A percentile compares a stretch with the other conserved stretches of the same genome.
Conservation (phyloP, 2,797 vertebrate species). For the Sebastiscus albofasciatus region DNA sequence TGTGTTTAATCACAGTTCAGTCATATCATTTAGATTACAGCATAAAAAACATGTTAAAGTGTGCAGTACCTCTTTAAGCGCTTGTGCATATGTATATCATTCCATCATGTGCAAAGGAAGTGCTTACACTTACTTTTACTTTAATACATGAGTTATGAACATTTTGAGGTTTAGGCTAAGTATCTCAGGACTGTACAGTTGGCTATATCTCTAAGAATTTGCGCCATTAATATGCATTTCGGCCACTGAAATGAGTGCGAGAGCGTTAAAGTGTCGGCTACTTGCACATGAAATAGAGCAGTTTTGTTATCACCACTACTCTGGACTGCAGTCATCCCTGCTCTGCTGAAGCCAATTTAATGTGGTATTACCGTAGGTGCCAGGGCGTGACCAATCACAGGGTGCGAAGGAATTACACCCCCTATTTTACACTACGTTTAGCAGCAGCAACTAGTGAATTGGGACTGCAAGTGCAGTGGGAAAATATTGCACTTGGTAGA, state of each 20-base stretch:
- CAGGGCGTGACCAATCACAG: constrained; percentile 17
- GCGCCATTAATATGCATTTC: background rate
- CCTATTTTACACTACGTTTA: constrained; percentile 24
- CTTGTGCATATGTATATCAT: no score
- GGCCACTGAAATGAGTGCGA: background rate
- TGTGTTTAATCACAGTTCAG: no score
- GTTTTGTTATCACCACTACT: constrained; percentile 11
- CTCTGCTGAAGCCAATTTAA: constrained; percentile 29
- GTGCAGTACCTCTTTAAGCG: no score
- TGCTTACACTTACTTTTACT: no score
- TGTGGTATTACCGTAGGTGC: constrained; percentile 15
- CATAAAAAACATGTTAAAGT: no score
- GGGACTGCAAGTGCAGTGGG: constrained; percentile 8
- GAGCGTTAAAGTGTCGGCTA: background rate
- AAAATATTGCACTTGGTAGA: background rate
- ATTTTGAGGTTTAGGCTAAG: no score
- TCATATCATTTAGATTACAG: no score
- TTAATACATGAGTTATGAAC: no score
- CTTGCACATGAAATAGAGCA: constrained; percentile 29
- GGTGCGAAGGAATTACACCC: constrained; percentile 8
- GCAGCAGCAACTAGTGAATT: background rate
- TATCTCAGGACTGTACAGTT: no score
- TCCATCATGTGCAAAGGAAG: no score
- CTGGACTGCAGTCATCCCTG: constrained; percentile 29
- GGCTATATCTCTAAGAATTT: background rate